Evolutionary conservation across 2,797 vertebrate species (phyloP).

Genomic region (Enteromius fasciolatus): DNA sequence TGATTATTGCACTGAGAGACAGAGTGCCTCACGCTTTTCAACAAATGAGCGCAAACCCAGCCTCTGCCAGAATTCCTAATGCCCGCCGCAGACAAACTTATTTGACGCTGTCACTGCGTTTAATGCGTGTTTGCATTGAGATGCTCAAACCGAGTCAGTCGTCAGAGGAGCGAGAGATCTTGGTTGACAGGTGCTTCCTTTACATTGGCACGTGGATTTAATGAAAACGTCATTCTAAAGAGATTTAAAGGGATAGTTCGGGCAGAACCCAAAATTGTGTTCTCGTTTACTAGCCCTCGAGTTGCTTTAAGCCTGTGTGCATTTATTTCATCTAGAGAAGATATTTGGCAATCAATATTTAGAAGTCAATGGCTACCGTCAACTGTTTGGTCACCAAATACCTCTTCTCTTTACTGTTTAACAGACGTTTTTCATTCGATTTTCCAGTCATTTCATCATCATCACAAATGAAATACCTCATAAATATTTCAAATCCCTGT

Average conservation of each 20-base stretch:
- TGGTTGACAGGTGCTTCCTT: background rate
- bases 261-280: background rate
- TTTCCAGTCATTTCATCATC: no score
- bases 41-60: slow-evolving; percentile 1
- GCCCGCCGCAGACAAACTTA: background rate
- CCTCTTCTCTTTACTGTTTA: no score
- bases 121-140: background rate
- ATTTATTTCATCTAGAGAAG: background rate
- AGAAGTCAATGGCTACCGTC: no score
- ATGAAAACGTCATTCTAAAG: background rate
- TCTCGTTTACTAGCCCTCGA: background rate
- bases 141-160: background rate
- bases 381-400: no score
- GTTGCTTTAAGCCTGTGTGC: background rate
- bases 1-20: slow-evolving; percentile 42
- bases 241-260: background rate
- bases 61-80: slow-evolving; percentile 13
- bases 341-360: background rate
- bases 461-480: no score
- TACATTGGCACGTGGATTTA: background rate
- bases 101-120: background rate
- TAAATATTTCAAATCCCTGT: no score
- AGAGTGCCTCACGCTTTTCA: slow-evolving; percentile 7
- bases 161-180: background rate
- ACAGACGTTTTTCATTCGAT: no score